phyloP scores from a whole-genome alignment of 2,797 vertebrate genomes.

The Haliaeetus vocifer region DNA sequence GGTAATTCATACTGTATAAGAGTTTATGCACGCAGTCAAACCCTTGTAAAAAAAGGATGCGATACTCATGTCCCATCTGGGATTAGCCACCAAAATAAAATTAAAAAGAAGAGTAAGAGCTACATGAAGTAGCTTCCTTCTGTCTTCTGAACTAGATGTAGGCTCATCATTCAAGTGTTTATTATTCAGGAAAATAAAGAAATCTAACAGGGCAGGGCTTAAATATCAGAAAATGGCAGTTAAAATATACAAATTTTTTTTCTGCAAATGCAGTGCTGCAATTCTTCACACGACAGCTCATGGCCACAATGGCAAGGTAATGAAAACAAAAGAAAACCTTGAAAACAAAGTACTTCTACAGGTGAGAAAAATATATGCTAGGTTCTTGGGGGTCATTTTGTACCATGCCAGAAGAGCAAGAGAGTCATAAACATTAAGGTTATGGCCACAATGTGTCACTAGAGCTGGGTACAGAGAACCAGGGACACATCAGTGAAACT shows the following conservation, averaged over 20 bases:
- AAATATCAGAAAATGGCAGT: neutral
- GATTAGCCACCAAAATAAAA: neutral
- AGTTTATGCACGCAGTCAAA: neutral
- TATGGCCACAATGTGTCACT: neutral
- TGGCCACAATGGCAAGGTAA: neutral
- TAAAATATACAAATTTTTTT: neutral
- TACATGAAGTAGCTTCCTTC: neutral
- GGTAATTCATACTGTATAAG: neutral
- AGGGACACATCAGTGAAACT: neutral
- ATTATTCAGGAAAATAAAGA: neutral
- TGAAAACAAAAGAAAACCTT: neutral
- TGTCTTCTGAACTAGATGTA: neutral
- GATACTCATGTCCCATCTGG: neutral
- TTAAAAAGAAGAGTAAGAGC: neutral
- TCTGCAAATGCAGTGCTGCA: neutral
- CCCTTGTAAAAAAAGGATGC: neutral
- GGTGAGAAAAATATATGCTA: neutral
- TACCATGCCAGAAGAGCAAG: neutral
- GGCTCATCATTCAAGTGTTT: neutral
- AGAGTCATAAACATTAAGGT: neutral
- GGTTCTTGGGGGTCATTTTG: neutral
- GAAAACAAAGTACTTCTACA: neutral
- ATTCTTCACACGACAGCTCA: neutral
- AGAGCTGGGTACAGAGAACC: neutral
- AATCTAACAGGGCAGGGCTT: neutral